These are phyloP conservation scores for Oriolus oriolus DNA, from an alignment of 2,113 vertebrate genomes.

Conservation along the genomic window DNA sequence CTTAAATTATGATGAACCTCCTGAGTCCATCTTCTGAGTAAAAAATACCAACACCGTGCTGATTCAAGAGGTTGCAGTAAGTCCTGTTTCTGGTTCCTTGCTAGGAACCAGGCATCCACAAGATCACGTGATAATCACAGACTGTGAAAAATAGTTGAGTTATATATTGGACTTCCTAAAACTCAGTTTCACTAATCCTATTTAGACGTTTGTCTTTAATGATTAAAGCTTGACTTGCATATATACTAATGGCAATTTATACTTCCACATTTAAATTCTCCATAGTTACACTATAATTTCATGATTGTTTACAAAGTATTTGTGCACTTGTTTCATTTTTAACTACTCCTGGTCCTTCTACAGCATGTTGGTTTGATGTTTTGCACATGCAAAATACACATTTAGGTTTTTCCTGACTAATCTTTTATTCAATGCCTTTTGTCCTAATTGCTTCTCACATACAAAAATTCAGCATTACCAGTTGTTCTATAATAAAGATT, in stretches of 20 bases:
- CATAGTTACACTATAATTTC: not conserved
- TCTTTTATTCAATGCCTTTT: not conserved
- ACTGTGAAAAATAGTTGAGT: not conserved
- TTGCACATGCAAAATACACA: not conserved
- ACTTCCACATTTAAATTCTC: not conserved
- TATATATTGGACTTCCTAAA: not conserved
- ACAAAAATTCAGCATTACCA: not conserved
- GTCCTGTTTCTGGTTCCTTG: not conserved
- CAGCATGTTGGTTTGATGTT: not conserved
- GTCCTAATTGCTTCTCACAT: not conserved
- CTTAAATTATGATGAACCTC: not conserved
- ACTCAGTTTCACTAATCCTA: not conserved
- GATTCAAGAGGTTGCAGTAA: not conserved
- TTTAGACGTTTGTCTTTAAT: not conserved
- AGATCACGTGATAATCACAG: not conserved
- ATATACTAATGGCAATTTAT: not conserved
- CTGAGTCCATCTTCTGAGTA: not conserved
- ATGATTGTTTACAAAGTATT: not conserved
- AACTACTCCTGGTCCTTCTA: not conserved
- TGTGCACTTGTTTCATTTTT: not conserved
- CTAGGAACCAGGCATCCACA: not conserved
- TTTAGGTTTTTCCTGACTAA: not conserved
- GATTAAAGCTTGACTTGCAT: not conserved
- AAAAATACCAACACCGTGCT: not conserved
- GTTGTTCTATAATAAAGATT: not conserved